A percentile compares a stretch with the other conserved stretches of the same genome.
These are phyloP conservation scores for Oenanthe melanoleuca DNA, from an alignment of 2,113 vertebrate species.

Conservation along the genomic window DNA sequence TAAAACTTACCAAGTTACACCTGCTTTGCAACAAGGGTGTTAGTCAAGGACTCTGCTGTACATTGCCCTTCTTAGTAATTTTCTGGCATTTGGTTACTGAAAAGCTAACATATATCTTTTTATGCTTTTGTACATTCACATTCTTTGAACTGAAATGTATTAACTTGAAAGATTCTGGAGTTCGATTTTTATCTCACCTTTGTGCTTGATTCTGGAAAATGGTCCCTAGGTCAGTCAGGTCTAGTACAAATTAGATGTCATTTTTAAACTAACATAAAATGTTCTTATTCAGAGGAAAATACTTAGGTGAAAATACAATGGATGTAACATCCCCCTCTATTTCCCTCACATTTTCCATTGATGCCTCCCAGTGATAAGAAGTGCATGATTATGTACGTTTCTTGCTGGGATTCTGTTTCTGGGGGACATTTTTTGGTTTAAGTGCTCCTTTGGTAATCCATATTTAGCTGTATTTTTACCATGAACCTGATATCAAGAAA, in stretches of 20 bases:
- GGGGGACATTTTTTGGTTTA: neutral
- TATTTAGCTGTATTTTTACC: neutral
- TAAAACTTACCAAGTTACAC: neutral
- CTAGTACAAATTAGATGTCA: neutral
- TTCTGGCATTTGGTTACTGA: neutral
- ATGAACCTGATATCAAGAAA: neutral
- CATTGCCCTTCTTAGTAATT: neutral
- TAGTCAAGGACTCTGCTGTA: neutral
- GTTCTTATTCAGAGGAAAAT: neutral
- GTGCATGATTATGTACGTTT: fast-evolving
- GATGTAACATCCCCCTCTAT: neutral
- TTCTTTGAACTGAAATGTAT: neutral
- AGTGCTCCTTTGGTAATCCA: neutral
- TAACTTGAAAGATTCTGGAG: neutral
- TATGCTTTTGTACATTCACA: neutral
- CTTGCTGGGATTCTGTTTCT: neutral
- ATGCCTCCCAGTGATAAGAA: neutral
- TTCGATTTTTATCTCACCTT: neutral
- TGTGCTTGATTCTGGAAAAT: neutral
- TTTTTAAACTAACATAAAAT: neutral
- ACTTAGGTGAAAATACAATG: neutral
- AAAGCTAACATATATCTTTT: neutral
- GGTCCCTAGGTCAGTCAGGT: neutral
- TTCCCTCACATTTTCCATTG: neutral
- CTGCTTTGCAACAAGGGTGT: neutral